Conservation (phyloP, 2,888 invertebrate genomes). For the Melinaea marsaeus region DNA sequence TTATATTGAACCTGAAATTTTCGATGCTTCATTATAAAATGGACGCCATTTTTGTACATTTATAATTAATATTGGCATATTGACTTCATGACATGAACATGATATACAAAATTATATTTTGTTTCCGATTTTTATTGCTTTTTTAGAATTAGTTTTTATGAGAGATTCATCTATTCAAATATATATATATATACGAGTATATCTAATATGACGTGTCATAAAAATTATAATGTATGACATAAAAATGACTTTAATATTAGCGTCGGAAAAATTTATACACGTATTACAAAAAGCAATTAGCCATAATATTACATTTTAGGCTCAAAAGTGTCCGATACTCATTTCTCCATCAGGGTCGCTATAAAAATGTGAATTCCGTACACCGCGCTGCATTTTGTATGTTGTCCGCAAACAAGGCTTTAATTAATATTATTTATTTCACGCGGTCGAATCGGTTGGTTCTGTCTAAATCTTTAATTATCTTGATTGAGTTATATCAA, state of each 20-base stretch:
- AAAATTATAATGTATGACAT: too few relatives aligned
- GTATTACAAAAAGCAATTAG: slow-evolving; percentile 15
- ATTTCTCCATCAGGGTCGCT: slow-evolving; percentile 39
- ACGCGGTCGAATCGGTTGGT: slow-evolving; percentile 21
- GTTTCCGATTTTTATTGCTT: too few relatives aligned
- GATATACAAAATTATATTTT: too few relatives aligned
- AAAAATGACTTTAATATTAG: background rate
- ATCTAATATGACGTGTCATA: too few relatives aligned
- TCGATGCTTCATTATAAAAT: too few relatives aligned
- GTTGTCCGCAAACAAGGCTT: slow-evolving; percentile 64
- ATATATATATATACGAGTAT: too few relatives aligned
- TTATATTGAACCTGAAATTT: too few relatives aligned
- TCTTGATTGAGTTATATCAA: slow-evolving; percentile 27
- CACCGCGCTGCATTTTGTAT: slow-evolving; percentile 45
- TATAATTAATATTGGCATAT: too few relatives aligned
- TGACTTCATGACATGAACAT: too few relatives aligned
- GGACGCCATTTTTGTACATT: too few relatives aligned
- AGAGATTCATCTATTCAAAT: too few relatives aligned
- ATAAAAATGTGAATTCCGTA: slow-evolving; percentile 45
- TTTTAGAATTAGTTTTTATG: too few relatives aligned
- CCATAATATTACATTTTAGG: slow-evolving; percentile 24
- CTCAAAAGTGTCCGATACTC: slow-evolving; percentile 35
- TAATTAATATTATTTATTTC: slow-evolving; percentile 66
- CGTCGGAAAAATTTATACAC: background rate
- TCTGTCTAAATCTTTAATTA: slow-evolving; percentile 27